Conservation (phyloP, 2,797 vertebrate species). For the Hyperoplus immaculatus region DNA sequence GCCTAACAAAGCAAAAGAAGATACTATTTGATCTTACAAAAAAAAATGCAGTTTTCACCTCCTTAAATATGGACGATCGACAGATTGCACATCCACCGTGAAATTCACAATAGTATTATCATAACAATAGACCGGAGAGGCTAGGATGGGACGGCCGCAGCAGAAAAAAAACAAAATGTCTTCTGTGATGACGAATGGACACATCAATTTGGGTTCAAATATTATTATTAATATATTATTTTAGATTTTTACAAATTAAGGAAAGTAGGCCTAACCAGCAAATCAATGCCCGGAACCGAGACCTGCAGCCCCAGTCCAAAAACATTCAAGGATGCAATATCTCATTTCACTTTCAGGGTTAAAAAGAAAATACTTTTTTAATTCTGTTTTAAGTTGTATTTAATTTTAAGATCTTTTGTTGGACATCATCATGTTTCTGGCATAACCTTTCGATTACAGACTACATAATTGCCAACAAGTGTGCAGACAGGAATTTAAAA, state of each 20-base stretch:
- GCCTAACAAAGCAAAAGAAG: conserved; percentile 11
- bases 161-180: conserved; percentile 58
- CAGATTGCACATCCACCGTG: conserved; percentile 82
- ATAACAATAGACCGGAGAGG: conserved; percentile 80
- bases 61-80: conserved; percentile 76
- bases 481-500: not conserved
- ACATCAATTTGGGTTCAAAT: conserved; percentile 34
- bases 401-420: conserved; percentile 10
- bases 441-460: not conserved
- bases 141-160: conserved; percentile 66
- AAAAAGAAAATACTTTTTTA: not conserved
- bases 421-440: not conserved
- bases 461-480: conserved; percentile 34
- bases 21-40: conserved; percentile 53
- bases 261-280: conserved; percentile 7
- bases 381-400: not conserved
- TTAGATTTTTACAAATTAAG: conserved; percentile 2
- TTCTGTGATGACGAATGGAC: conserved; percentile 59
- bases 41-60: conserved; percentile 53
- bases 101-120: conserved; percentile 85
- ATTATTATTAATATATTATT: not conserved
- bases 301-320: conserved; percentile 18
- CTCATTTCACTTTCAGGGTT: conserved; percentile 11
- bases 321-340: conserved; percentile 11
- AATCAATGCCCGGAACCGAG: conserved; percentile 9